phyloP scores from a whole-genome alignment of 2,888 invertebrate genomes.

The Onchidella celtica region DNA sequence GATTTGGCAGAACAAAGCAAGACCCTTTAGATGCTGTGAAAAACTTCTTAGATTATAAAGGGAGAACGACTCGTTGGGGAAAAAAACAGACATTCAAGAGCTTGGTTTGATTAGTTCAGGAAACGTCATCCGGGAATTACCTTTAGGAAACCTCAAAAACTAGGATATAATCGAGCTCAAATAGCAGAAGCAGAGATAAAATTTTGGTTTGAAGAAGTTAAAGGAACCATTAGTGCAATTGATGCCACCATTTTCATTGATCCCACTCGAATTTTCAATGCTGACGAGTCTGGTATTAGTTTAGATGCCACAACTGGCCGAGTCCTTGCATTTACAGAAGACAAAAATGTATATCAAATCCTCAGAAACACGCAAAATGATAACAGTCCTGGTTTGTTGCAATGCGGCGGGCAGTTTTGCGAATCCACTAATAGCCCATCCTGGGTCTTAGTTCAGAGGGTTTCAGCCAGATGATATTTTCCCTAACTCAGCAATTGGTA shows the following conservation, averaged over 20 bases:
- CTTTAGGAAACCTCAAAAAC: background rate
- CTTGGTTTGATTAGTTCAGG: background rate
- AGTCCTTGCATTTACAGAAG: background rate
- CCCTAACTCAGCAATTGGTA: background rate
- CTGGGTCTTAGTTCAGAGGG: conserved; percentile 20
- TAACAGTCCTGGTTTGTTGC: conserved; percentile 26
- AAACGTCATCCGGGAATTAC: background rate
- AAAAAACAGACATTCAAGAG: background rate
- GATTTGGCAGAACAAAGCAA: background rate
- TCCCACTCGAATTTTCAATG: conserved; percentile 6
- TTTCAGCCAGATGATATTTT: conserved; percentile 20
- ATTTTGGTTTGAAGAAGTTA: conserved; percentile 1
- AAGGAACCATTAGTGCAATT: background rate
- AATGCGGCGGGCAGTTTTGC: conserved; percentile 11
- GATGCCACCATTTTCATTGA: conserved; percentile 23
- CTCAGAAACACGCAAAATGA: background rate
- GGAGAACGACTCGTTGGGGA: background rate
- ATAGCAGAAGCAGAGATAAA: background rate
- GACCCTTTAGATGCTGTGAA: background rate
- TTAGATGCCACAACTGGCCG: background rate
- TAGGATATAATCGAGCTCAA: conserved; percentile 7
- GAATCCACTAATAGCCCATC: conserved; percentile 15
- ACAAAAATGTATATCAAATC: background rate
- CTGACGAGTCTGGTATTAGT: conserved; percentile 16
- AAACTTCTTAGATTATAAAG: background rate